Evolutionary conservation across 2,797 vertebrate genomes (phyloP).

Genomic region (Heliangelus exortis): DNA sequence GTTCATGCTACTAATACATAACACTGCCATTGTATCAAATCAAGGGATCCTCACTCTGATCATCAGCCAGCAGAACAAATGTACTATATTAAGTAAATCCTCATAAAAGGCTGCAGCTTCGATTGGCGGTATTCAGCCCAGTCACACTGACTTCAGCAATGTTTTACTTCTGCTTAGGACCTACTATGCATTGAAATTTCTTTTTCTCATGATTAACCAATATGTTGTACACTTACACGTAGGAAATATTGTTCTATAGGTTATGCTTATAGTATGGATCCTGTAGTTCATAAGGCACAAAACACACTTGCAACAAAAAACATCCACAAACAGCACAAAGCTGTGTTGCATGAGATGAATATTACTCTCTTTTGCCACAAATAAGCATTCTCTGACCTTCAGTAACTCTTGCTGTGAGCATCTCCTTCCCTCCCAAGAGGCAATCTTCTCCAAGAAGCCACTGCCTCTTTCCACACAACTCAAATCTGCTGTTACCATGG

Average conservation of each 20-base stretch:
- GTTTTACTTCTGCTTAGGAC: background rate
- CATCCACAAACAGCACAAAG: background rate
- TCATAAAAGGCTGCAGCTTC: conserved; percentile 36
- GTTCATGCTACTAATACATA: conserved; percentile 58
- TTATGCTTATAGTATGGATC: background rate
- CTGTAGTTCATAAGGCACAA: background rate
- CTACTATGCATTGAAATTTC: background rate
- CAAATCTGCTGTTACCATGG: conserved; percentile 61
- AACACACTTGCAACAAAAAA: background rate
- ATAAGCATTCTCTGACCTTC: background rate
- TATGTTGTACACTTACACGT: background rate
- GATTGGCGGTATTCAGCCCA: background rate
- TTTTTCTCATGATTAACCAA: background rate
- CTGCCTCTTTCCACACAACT: background rate
- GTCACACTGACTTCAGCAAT: conserved; percentile 25
- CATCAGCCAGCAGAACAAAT: conserved; percentile 61
- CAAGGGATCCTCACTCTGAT: conserved; percentile 63
- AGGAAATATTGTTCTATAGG: background rate
- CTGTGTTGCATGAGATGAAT: background rate
- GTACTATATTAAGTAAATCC: conserved; percentile 49
- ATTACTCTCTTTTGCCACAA: background rate
- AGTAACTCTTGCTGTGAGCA: background rate
- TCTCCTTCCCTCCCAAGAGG: conserved; percentile 21
- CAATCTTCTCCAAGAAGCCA: conserved; percentile 6
- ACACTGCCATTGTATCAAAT: conserved; percentile 58